Base-by-base conservation (phyloP, 2,113 vertebrate species). In the Trachemys scripta region DNA sequence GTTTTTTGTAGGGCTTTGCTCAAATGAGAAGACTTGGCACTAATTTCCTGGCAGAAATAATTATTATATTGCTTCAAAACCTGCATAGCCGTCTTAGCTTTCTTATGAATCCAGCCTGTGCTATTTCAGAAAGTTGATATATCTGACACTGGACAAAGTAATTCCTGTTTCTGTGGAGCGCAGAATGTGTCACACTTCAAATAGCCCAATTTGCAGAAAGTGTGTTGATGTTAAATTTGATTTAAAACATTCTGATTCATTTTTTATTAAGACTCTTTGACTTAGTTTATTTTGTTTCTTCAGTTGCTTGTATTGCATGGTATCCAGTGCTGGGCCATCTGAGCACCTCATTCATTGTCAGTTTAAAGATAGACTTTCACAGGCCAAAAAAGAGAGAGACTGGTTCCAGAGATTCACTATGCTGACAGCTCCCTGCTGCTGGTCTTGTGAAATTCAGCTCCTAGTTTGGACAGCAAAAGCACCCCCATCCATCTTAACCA, bases 171-270 rank as follows among this genome's bases (percentile, higher is more conserved):
- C 84, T 85, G 51, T 69, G 65, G 31, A 20, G 65, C 8, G 3
- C 35, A 69, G 62, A 69, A 19, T n/a, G 35, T 90, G 86, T 25
- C 91, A 90, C 90, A 72, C 76, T 95, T 94, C 88, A 81, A 25
- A 87, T 89, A 84, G 59, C 72, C 84, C 87, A 87, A 87, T 92
- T 93, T 82, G 42, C 95, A 96, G 95, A 91, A 96, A 94, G 79
- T 87, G 90, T 90, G 82, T 94, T 84, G 87, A 94, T 87, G 54
- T 82, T 93, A 95, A 93, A 95, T 96, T 96, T 89, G 38, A 95
- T 97, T 95, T 87, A 89, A 95, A 78, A 78, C 82, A 95, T 94
- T 92, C 89, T 76, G 76, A 82, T 94, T 94, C 84, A 93, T 93
- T 92, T 95, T 95, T 95, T 87, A 92, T 59, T 82, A 54, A 87